Evolutionary conservation across 2,113 vertebrate genomes (phyloP).

Genomic region (Spermophilus dauricus): DNA sequence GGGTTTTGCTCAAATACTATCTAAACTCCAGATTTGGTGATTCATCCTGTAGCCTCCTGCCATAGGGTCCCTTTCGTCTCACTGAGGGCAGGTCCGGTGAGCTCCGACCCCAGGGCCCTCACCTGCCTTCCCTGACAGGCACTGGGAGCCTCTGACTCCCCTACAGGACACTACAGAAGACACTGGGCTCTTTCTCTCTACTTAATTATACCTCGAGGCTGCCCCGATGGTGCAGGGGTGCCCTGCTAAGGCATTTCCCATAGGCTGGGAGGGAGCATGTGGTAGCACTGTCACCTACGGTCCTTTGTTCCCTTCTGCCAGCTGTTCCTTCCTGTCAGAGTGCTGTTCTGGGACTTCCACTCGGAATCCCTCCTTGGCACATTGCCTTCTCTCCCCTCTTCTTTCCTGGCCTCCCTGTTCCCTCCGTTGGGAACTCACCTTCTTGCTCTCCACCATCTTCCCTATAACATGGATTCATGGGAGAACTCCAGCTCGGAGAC

Average conservation of each 20-base stretch:
- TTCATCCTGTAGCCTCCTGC: not conserved
- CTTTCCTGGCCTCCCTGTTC: not conserved
- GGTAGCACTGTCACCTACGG: not conserved
- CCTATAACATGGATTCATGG: not conserved
- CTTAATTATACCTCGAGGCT: not conserved
- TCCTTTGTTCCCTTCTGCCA: not conserved
- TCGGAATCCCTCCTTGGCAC: not conserved
- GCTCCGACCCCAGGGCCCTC: not conserved
- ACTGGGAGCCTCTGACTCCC: not conserved
- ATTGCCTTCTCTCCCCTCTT: not conserved
- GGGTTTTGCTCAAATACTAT: not conserved
- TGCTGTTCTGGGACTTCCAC: not conserved
- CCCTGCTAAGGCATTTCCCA: not conserved
- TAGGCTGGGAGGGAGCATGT: not conserved
- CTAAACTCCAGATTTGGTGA: not conserved
- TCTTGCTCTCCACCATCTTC: not conserved
- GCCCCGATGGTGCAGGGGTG: not conserved
- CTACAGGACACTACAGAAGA: not conserved
- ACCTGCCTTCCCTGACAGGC: not conserved
- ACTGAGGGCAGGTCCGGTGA: not conserved
- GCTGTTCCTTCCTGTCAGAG: not conserved
- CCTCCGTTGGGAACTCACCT: not conserved
- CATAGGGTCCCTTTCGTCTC: not conserved
- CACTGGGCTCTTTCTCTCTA: not conserved
- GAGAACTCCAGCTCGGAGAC: not conserved